A percentile compares a stretch with the other conserved stretches of the same genome.
Evolutionary conservation across 2,888 invertebrate species (phyloP).

Genomic region (Eupithecia centaureata): DNA sequence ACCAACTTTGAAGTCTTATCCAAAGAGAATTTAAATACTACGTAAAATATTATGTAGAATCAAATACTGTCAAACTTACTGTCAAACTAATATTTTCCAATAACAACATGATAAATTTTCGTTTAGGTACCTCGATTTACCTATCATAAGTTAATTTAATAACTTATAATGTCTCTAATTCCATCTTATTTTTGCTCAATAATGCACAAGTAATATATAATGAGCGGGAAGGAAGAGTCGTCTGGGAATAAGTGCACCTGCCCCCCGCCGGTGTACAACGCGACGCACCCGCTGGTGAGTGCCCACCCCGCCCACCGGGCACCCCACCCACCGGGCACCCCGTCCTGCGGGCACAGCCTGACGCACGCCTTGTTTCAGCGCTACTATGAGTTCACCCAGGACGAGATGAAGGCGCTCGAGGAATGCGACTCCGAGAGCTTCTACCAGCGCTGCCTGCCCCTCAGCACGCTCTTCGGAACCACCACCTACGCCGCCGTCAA

Average conservation of each 20-base stretch:
- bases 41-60: not conserved
- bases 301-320: not conserved
- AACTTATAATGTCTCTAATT: slow-evolving; percentile 22
- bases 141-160: not conserved
- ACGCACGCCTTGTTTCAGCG: slow-evolving; percentile 54
- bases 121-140: not conserved
- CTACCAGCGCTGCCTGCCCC: slow-evolving; percentile 88
- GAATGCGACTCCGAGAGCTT: slow-evolving; percentile 93
- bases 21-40: no score
- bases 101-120: not conserved
- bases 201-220: slow-evolving; percentile 56
- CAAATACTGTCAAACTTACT: not conserved
- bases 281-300: slow-evolving; percentile 74
- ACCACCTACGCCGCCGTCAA: slow-evolving; percentile 87
- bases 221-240: slow-evolving; percentile 58
- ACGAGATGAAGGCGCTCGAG: slow-evolving; percentile 88
- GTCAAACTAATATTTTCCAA: not conserved
- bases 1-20: no score
- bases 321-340: not conserved
- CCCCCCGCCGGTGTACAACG: slow-evolving; percentile 62
- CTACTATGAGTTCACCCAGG: slow-evolving; percentile 87
- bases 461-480: slow-evolving; percentile 86
- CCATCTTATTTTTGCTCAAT: slow-evolving; percentile 45
- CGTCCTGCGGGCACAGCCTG: not conserved
- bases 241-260: slow-evolving; percentile 55